Evolutionary conservation across 2,113 vertebrate species (phyloP), one percentile per base, ranked within the genome.

Genomic region (Caranx melampygus): DNA sequence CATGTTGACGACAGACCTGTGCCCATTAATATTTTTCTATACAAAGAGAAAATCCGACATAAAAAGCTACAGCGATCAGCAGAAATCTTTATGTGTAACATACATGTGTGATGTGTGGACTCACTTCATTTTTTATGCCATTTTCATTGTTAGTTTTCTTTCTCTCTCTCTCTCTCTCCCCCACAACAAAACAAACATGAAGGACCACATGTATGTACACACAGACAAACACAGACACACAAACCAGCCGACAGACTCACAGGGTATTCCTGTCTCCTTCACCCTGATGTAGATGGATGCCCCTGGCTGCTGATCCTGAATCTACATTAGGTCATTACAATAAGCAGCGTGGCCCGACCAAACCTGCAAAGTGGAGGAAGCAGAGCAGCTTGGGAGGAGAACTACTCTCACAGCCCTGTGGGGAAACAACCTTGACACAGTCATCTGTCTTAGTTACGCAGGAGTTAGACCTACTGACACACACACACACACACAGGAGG

Each of bases 381-480:
- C 64, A 40, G 72, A 75, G 83, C 79, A 78, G 89, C 78, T 78
- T 55, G 79, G 83, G 85, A 81, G 84, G 75, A 87, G 81, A 77
- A 72, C 78, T 66, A 73, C 76, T 87, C 80, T 81, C 44, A 47
- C 47, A n/a, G 69, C 77, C 83, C 84, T 82, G 77, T 77, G 57
- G 86, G 89, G 88, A 87, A 86, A 81, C 82, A 77, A 81, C 79
- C 92, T 59, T 70, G 81, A 90, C 90, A 89, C 75, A 83, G 79
- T 90, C 93, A 95, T 95, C 92, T 81, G 89, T 95, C 95, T 95
- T 92, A 92, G 92, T 95, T 95, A 94, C 80, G 83, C 64, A n/a
- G 75, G 75, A 89, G 84, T 89, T 88, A 87, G 76, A 88, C 81
- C 86, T 63, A 78, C 83, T 87, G 89, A 93, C 93, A 94, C 82